These are phyloP conservation scores for Macrocentrus cingulum DNA, from an alignment of 1,140 invertebrate species.

Conservation along the genomic window DNA sequence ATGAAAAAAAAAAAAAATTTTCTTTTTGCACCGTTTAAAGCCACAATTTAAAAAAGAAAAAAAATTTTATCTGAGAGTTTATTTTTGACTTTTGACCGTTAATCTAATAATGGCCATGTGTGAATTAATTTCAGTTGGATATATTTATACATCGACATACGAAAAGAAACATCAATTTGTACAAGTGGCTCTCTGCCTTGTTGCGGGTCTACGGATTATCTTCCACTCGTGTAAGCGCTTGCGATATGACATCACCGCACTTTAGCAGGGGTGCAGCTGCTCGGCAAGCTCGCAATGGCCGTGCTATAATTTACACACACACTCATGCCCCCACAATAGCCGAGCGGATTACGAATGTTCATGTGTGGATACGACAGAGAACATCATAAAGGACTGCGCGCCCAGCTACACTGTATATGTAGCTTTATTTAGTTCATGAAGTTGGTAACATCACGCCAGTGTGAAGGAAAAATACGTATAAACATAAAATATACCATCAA, in stretches of 20 bases:
- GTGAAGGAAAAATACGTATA: background rate
- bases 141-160: too few relatives aligned
- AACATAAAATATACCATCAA: too few relatives aligned
- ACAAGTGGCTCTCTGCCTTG: too few relatives aligned
- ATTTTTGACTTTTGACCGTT: too few relatives aligned
- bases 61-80: too few relatives aligned
- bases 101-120: too few relatives aligned
- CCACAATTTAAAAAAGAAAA: too few relatives aligned
- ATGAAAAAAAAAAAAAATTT: too few relatives aligned
- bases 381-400: slow-evolving; percentile 4
- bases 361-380: slow-evolving; percentile 9
- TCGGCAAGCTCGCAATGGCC: slow-evolving; percentile 12
- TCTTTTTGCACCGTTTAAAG: too few relatives aligned
- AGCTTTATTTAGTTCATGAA: slow-evolving; percentile 13
- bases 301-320: slow-evolving; percentile 23
- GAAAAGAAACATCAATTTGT: too few relatives aligned
- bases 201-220: slow-evolving; percentile 11
- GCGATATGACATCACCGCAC: slow-evolving; percentile 11
- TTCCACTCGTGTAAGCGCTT: slow-evolving; percentile 3
- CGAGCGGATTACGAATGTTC: slow-evolving; percentile 16
- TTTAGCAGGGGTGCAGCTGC: slow-evolving; percentile 16
- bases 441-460: background rate
- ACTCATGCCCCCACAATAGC: too few relatives aligned
- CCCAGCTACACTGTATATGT: slow-evolving; percentile 10
- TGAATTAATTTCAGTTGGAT: too few relatives aligned